Evolutionary conservation across 2,113 vertebrate species (phyloP).

Genomic region (Amblyopsis rosae): DNA sequence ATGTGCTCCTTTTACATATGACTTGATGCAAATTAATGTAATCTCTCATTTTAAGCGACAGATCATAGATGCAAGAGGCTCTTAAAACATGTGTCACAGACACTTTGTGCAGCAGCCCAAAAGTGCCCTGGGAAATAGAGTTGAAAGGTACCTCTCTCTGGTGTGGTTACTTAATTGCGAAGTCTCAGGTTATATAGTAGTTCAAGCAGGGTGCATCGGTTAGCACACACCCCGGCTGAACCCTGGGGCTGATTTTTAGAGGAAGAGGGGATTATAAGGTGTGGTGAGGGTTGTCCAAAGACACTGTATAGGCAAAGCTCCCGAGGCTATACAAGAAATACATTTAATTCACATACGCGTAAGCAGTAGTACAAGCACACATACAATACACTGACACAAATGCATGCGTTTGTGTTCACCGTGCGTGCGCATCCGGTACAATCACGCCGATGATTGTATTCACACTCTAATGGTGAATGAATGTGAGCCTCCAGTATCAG

Average conservation of each 20-base stretch:
- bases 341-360: neutral
- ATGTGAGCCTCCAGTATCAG: conserved; percentile 23
- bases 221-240: too few relatives aligned
- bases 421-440: conserved; percentile 15
- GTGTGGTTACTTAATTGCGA: neutral
- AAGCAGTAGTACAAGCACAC: too few relatives aligned
- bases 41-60: conserved; percentile 73
- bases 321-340: neutral
- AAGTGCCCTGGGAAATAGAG: conserved; percentile 46
- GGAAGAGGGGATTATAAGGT: neutral
- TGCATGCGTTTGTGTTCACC: neutral
- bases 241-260: too few relatives aligned
- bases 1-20: conserved; percentile 52
- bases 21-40: conserved; percentile 79
- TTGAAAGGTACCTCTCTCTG: conserved; percentile 37
- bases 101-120: conserved; percentile 22
- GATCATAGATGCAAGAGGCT: conserved; percentile 65
- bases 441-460: conserved; percentile 10
- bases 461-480: conserved; percentile 33
- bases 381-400: neutral
- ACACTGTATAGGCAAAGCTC: conserved; percentile 2
- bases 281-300: neutral
- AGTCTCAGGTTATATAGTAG: conserved; percentile 1
- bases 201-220: too few relatives aligned
- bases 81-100: conserved; percentile 61